Base-by-base conservation (phyloP, 2,888 invertebrate species). In the Agrilus biguttatus region DNA sequence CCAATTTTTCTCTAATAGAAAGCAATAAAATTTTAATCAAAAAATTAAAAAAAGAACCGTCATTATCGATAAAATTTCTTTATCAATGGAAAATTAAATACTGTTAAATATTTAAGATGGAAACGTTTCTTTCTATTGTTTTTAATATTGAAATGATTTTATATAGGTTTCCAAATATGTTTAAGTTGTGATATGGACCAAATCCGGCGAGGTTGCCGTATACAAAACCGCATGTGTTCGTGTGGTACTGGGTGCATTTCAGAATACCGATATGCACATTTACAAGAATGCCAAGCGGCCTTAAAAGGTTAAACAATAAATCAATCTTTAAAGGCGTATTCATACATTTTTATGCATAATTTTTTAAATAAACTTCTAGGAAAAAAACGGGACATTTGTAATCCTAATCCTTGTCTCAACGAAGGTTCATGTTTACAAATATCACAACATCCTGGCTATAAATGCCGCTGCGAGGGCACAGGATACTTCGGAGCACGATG, bases 381-480 rank as follows among this genome's bases (percentile, higher is more conserved):
- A 37, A 65, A 62, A 54, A 70, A 69, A 53, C 69, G 72, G 23
- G 80, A 85, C 57, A 73, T 76, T 13, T 86, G 86, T 61, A 71
- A 67, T 45, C 68, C 70, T 32, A 66, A 67, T 51, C 83, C 83
- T 1, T 85, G 86, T 56, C 52, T 72, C 46, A 72, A 78, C 46
- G 78, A 78, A 5, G 73, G 74, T 6, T 74, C 71, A 13, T 86
- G 85, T 61, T 74, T 74, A 37, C 82, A 83, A 62, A 78, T 78
- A 12, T 68, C 72, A 1, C 74, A 74, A 48, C 72, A 74, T 4
- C 78, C 78, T 1, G 78, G 80, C 8, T 83, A 68, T 60, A 70
- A 72, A 53, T 83, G 83, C 57, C 70, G 77, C 51, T 83, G 83
- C 56, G 80, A 79, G 53, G 80, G 81, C 42, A 80, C 82, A n/a